Conservation (phyloP, 2,113 vertebrate genomes). For the Macaca nemestrina region DNA sequence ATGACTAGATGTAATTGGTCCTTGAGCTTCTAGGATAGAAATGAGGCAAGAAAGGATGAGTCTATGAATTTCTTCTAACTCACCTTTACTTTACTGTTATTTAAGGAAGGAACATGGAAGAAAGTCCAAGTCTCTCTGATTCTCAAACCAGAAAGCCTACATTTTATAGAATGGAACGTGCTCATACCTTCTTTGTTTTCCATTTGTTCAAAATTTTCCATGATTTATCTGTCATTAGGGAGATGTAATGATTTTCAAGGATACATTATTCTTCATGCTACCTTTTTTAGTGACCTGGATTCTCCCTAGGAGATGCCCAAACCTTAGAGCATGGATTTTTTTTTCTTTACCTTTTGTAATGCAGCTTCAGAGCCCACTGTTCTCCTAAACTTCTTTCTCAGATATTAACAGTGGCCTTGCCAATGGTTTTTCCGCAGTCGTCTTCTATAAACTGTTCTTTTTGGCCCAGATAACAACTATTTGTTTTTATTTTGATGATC, state of each 20-base stretch:
- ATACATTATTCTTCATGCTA: neutral
- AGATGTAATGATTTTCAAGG: neutral
- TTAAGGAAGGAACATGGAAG: neutral
- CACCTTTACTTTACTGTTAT: neutral
- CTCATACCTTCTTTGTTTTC: neutral
- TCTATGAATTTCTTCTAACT: neutral
- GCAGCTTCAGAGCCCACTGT: too few relatives aligned
- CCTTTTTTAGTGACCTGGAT: neutral
- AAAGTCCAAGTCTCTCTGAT: neutral
- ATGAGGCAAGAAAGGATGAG: accelerated
- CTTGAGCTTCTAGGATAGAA: neutral
- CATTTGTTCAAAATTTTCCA: neutral
- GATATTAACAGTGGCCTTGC: neutral
- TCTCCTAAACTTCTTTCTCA: neutral
- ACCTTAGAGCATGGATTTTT: neutral
- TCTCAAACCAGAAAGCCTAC: neutral
- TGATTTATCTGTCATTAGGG: neutral
- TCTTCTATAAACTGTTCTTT: neutral
- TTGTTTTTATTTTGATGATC: neutral
- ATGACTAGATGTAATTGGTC: neutral
- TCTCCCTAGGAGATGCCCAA: neutral
- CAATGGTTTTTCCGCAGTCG: neutral
- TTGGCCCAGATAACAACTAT: neutral
- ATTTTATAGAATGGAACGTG: neutral
- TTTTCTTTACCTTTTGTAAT: neutral